These are phyloP conservation scores for Syndactyla subalaris DNA, from an alignment of 2,797 vertebrate species.

Conservation along the genomic window DNA sequence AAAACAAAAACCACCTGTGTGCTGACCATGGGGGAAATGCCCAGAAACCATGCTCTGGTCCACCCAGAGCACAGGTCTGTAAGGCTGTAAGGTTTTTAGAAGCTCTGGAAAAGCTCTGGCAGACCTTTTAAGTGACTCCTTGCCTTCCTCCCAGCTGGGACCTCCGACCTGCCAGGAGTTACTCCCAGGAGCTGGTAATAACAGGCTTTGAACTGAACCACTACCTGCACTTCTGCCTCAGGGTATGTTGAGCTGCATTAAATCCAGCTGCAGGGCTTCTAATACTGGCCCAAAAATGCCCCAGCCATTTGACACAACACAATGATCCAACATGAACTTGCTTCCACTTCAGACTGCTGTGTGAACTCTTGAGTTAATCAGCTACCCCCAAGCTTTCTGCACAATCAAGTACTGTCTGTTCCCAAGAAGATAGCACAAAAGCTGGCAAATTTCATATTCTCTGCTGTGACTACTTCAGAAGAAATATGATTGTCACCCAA, in stretches of 20 bases:
- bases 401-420: background rate
- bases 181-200: background rate
- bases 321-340: background rate
- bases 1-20: background rate
- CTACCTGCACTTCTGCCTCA: background rate
- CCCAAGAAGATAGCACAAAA: background rate
- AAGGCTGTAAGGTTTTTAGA: background rate
- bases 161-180: background rate
- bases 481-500: background rate
- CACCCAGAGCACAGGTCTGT: background rate
- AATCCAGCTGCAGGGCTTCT: background rate
- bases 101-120: background rate
- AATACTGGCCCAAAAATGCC: background rate
- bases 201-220: background rate
- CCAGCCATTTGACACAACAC: background rate
- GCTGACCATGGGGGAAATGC: background rate
- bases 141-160: background rate
- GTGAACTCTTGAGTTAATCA: background rate
- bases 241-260: background rate
- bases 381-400: background rate
- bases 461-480: background rate
- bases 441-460: background rate
- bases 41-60: background rate
- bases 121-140: background rate
- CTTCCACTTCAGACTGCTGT: background rate